Base-by-base conservation (phyloP, 2,888 invertebrate genomes). In the Anoncus sp. region DNA sequence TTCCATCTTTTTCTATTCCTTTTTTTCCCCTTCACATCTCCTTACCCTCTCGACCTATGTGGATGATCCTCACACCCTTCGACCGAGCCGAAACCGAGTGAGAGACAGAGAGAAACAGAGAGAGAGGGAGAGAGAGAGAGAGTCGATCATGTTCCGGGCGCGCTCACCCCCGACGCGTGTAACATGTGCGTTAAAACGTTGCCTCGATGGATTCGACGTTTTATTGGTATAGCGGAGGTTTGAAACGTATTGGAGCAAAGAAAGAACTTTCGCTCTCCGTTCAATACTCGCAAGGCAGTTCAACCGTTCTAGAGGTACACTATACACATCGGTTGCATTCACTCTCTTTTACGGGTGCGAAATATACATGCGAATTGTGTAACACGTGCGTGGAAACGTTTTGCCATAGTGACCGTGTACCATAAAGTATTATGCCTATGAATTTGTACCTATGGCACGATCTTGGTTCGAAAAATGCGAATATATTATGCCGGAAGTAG, bases 181-280 rank as follows among this genome's bases (percentile, higher is more conserved):
- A 82, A 79, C 82, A 82, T 75, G 81, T 82, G 82, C 76, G 82
- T 82, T 77, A 80, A 82, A 79, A 81, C 75, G 74, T 63, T 78
- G 74, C 77, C 75, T 77, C 81, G 72, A 81, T 82, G 77, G 81
- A 81, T 81, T 80, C 70, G 77, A 75, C 73, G 79, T 80, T 81
- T 79, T 78, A 82, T 81, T 80, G 79, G 76, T 76, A 76, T 60
- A 75, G 73, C 75, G 18, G 14, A 72, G 55, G 65, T 71, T 67
- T 70, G 27, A 63, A 65, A 51, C 53, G 76, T 76, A 80, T 76
- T 70, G 55, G 70, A 71, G 71, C 74, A 69, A 67, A 65, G 59
- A 79, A 81, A 72, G 71, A 77, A 78, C 75, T 80, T 80, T 80
- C 75, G 62, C 66, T 74, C 74, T 81, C 59, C 40, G 57, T 75